Conservation (phyloP, 2,113 vertebrate species). For the Poeciliopsis prolifica region DNA sequence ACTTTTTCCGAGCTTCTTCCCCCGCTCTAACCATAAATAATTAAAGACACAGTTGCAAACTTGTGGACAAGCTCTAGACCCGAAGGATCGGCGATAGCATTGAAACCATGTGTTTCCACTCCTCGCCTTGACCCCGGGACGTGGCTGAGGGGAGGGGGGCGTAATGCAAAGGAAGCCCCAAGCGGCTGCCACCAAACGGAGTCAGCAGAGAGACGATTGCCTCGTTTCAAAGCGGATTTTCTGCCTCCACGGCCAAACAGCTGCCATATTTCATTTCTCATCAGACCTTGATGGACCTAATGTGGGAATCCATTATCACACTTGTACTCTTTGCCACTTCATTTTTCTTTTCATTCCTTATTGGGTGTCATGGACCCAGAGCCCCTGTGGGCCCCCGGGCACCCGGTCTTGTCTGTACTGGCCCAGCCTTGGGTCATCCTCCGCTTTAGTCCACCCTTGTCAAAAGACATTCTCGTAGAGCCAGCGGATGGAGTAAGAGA, state of each 20-base stretch:
- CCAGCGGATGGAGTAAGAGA: conserved; percentile 45
- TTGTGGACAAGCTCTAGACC: conserved; percentile 12
- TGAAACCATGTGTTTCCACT: conserved; percentile 68
- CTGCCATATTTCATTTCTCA: conserved; percentile 70
- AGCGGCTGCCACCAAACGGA: conserved; percentile 43
- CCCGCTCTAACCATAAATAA: conserved; percentile 42
- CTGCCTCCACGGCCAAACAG: conserved; percentile 55
- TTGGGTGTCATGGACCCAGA: conserved; percentile 29
- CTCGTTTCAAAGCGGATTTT: conserved; percentile 56
- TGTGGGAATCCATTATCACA: conserved; percentile 74
- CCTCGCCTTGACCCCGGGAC: conserved; percentile 17
- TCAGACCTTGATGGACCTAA: conserved; percentile 58
- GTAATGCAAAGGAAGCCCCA: not conserved
- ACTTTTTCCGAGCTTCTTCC: conserved; percentile 14
- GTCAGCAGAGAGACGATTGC: conserved; percentile 34
- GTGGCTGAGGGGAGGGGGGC: no score
- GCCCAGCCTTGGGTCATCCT: conserved; percentile 47
- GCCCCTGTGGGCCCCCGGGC: conserved; percentile 36
- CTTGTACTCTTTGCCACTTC: conserved; percentile 33
- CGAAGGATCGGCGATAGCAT: conserved; percentile 30
- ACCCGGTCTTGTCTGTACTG: conserved; percentile 9
- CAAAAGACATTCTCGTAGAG: conserved; percentile 60
- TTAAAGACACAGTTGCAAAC: conserved; percentile 41
- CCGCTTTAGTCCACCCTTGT: conserved; percentile 61
- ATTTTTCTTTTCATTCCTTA: conserved; percentile 22